Percentiles rank a stretch among this genome's conserved stretches.
Evolutionary conservation across 2,113 vertebrate species (phyloP).

Genomic region (Odontesthes bonariensis): DNA sequence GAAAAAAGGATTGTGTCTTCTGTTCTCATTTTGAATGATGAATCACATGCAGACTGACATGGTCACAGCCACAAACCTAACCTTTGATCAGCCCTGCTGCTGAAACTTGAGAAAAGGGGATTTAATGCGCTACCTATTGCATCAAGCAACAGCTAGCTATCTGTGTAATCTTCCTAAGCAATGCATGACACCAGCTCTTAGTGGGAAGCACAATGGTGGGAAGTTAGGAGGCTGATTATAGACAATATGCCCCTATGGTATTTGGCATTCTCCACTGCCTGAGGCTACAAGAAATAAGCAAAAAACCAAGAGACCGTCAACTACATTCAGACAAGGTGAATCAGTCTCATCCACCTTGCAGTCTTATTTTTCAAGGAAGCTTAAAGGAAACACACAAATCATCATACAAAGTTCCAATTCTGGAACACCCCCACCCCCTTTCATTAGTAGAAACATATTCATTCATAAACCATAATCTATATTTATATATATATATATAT

Average conservation of each 20-base stretch:
- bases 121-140: constrained; percentile 9
- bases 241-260: constrained; percentile 68
- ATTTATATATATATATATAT: constrained; percentile 21
- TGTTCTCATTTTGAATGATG: constrained; percentile 15
- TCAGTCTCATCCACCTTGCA: constrained; percentile 46
- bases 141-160: constrained; percentile 30
- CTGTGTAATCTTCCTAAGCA: constrained; percentile 44
- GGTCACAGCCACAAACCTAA: neutral
- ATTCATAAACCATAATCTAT: constrained; percentile 43
- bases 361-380: constrained; percentile 43
- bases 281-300: constrained; percentile 52
- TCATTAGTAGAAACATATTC: constrained; percentile 37
- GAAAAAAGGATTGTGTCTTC: constrained; percentile 13
- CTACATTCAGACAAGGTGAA: constrained; percentile 49
- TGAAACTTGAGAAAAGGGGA: constrained; percentile 13
- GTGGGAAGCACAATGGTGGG: constrained; percentile 24
- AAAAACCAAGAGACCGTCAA: constrained; percentile 37
- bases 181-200: constrained; percentile 29
- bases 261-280: constrained; percentile 60
- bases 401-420: constrained; percentile 24
- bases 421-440: constrained; percentile 36
- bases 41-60: neutral
- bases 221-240: constrained; percentile 36
- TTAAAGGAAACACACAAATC: constrained; percentile 44
- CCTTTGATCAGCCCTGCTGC: constrained; percentile 11